Evolutionary conservation across 2,113 vertebrate genomes (phyloP), one percentile per base, ranked within the genome.

Genomic region (Ciconia maguari): DNA sequence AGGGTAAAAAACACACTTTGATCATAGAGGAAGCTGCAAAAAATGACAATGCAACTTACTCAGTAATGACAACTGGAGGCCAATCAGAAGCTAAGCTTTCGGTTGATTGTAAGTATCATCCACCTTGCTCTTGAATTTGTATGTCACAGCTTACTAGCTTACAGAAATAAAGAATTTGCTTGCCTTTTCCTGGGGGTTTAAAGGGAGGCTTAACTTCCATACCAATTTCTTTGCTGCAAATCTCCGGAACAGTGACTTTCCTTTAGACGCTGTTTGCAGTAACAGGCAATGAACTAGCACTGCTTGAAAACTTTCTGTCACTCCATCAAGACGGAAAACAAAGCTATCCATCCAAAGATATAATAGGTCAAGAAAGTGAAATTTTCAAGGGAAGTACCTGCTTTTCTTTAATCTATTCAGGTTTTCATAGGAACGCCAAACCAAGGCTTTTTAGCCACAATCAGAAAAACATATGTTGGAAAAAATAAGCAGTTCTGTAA

Each of bases 11-110:
- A 64, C 99, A 99, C 94, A 98, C 84, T 72, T 91, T 99, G 95
- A 96, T 99, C 86, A 99, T 99, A 95, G 99, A 99, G 19, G 99
- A 99, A 49, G 99, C 99, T 29, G 98, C 98, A 20, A 99, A 98
- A 96, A 99, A 99, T 3, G 99, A 99, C 95, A 99, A 95, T 7
- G 99, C 99, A 18, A 99, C 98, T 18, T 99, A 99, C 93, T 99
- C 99, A 13, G 95, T 99, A 34, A 99, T 99, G 99, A 99, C 99
- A 60, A 98, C 98, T 2, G 99, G 99, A 82, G 99, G 99, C 54
- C 99, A 99, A 13, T 98, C 99, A 65, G 98, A 99, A 83, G 98
- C 98, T 68, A 98, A 97, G 25, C 96, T 99, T 19, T 96, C 98
- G 3, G 98, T 99, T 87, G 99, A 98, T 86, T 96, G 99, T 99